phyloP scores from a whole-genome alignment of 2,888 invertebrate genomes.

The Leptura quadrifasciata region DNA sequence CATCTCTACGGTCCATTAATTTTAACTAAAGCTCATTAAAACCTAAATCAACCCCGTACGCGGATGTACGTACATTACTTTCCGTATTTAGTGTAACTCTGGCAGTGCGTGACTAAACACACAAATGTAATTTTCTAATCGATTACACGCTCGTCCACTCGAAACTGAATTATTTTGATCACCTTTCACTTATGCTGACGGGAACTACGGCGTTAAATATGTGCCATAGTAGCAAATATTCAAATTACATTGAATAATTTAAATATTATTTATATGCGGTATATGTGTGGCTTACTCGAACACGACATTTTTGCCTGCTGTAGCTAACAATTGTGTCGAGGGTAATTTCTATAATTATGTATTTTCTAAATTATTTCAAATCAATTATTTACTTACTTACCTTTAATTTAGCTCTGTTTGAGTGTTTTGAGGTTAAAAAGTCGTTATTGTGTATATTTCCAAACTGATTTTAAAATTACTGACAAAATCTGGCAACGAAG shows the following conservation, averaged over 20 bases:
- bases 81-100: slow-evolving; percentile 42
- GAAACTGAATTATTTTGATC: slow-evolving; percentile 50
- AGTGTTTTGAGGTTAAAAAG: too few relatives aligned
- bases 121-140: slow-evolving; percentile 54
- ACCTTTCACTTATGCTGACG: slow-evolving; percentile 43
- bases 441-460: too few relatives aligned
- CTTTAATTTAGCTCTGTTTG: too few relatives aligned
- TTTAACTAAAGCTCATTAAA: background rate
- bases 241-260: background rate
- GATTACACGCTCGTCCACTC: slow-evolving; percentile 47
- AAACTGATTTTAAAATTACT: too few relatives aligned
- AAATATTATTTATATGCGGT: too few relatives aligned
- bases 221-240: background rate
- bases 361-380: too few relatives aligned
- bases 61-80: slow-evolving; percentile 34
- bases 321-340: too few relatives aligned
- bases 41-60: background rate
- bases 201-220: slow-evolving; percentile 9
- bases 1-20: background rate
- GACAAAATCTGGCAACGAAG: too few relatives aligned
- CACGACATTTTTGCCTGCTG: too few relatives aligned
- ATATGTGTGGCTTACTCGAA: too few relatives aligned
- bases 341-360: too few relatives aligned
- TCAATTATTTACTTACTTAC: too few relatives aligned
- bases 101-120: slow-evolving; percentile 49